Percentiles rank a stretch among this genome's conserved stretches.
phyloP scores from a whole-genome alignment of 2,113 vertebrate genomes.

The Cyprinodon tularosa region DNA sequence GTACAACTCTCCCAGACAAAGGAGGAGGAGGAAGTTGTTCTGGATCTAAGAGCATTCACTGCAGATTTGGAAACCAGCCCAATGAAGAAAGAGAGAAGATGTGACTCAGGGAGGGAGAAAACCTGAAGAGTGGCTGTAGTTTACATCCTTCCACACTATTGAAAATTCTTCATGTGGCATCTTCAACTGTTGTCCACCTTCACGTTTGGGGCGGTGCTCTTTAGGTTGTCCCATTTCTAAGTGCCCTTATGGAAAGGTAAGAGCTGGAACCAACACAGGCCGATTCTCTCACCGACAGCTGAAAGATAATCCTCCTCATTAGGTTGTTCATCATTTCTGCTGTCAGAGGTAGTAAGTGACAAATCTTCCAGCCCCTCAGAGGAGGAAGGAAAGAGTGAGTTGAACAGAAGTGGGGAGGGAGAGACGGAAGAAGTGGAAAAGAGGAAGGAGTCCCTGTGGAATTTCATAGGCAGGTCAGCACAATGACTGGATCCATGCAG shows the following conservation, averaged over 20 bases:
- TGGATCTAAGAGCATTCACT: slow-evolving; percentile 51
- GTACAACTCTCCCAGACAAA: slow-evolving; percentile 44
- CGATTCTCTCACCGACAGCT: slow-evolving; percentile 16
- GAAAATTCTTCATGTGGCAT: slow-evolving; percentile 48
- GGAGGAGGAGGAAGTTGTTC: slow-evolving; percentile 38
- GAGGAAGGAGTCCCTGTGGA: slow-evolving; percentile 63
- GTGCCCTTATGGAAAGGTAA: slow-evolving; percentile 5
- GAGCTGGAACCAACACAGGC: slow-evolving; percentile 24
- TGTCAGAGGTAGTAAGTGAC: slow-evolving; percentile 51
- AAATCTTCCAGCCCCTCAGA: slow-evolving; percentile 45
- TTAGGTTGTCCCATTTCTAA: slow-evolving; percentile 29
- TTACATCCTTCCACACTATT: slow-evolving; percentile 51
- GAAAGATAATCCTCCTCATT: slow-evolving; percentile 41
- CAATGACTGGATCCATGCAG: slow-evolving; percentile 39
- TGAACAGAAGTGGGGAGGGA: slow-evolving; percentile 64
- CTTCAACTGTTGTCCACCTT: slow-evolving; percentile 45
- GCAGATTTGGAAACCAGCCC: slow-evolving; percentile 53
- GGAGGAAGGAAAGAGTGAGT: slow-evolving; percentile 59
- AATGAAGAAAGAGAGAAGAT: slow-evolving; percentile 36
- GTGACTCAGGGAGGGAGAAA: slow-evolving; percentile 60
- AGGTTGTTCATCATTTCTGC: slow-evolving; percentile 48
- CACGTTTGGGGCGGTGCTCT: slow-evolving; percentile 9
- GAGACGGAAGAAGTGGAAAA: slow-evolving; percentile 57
- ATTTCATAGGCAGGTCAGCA: slow-evolving; percentile 80
- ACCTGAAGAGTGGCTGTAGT: slow-evolving; percentile 49